Evolutionary conservation across 2,797 vertebrate species (phyloP).

Genomic region (Takifugu ocellatus): DNA sequence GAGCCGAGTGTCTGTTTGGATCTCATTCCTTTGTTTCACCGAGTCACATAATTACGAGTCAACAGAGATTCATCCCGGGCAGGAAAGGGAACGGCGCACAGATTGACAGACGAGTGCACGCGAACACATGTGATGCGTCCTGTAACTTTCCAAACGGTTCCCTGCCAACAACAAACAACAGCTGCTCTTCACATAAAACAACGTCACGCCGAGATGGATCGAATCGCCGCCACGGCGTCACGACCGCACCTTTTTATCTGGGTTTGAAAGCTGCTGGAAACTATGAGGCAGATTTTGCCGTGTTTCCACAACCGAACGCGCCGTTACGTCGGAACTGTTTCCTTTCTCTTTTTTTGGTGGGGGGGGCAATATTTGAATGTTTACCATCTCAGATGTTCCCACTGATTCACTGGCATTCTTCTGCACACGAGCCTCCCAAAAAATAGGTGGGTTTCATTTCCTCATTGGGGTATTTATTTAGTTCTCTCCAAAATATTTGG

Average conservation of each 20-base stretch:
- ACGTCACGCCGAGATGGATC: slow-evolving; percentile 32
- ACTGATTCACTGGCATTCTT: slow-evolving; percentile 38
- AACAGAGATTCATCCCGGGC: slow-evolving; percentile 47
- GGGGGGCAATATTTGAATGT: slow-evolving; percentile 44
- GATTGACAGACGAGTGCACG: slow-evolving; percentile 41
- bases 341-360: slow-evolving; percentile 13
- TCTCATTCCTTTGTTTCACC: slow-evolving; percentile 61
- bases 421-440: slow-evolving; percentile 39
- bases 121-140: slow-evolving; percentile 30
- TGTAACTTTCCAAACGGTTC: slow-evolving; percentile 45
- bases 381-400: slow-evolving; percentile 35
- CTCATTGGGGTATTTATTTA: slow-evolving; percentile 70
- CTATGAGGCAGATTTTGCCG: slow-evolving; percentile 47
- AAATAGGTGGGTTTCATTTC: slow-evolving; percentile 63
- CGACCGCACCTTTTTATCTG: slow-evolving; percentile 43
- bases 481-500: slow-evolving; percentile 74
- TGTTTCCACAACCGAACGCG: slow-evolving; percentile 33
- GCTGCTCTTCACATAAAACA: slow-evolving; percentile 52
- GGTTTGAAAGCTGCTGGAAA: slow-evolving; percentile 42
- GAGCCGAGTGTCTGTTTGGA: slow-evolving; percentile 65
- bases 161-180: slow-evolving; percentile 59
- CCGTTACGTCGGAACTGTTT: slow-evolving; percentile 16
- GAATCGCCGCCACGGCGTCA: slow-evolving; percentile 26
- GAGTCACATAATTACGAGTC: slow-evolving; percentile 50
- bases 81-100: slow-evolving; percentile 24